Percentiles rank a stretch among this genome's conserved stretches.
phyloP scores from a whole-genome alignment of 2,113 vertebrate species.

The Puntigrus tetrazona region DNA sequence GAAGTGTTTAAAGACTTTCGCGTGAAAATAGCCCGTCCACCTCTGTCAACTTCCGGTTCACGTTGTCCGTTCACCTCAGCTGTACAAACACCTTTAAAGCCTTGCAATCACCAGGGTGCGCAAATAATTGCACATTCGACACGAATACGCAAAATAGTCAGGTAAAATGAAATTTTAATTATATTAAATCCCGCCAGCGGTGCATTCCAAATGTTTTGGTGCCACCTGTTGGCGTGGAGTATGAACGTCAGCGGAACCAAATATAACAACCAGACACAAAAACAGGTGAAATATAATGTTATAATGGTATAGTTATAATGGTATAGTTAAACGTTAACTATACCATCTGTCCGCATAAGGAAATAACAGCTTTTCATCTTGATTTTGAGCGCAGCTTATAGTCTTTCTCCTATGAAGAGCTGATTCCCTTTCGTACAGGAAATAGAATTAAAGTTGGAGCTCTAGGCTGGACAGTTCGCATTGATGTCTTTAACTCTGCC shows the following conservation, averaged over 20 bases:
- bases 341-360: not conserved
- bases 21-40: not conserved
- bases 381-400: not conserved
- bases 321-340: too few relatives aligned
- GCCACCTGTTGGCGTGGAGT: not conserved
- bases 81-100: not conserved
- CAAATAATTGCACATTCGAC: not conserved
- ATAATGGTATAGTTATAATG: too few relatives aligned
- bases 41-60: constrained; percentile 11
- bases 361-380: not conserved
- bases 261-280: not conserved
- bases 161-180: not conserved
- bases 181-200: not conserved
- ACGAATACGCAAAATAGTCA: too few relatives aligned
- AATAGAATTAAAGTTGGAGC: not conserved
- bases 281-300: not conserved
- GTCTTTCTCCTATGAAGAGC: not conserved
- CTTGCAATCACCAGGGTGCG: not conserved
- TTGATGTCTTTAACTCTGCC: not conserved
- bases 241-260: not conserved
- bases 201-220: not conserved
- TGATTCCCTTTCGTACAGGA: not conserved
- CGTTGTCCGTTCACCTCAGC: not conserved
- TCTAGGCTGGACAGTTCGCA: not conserved
- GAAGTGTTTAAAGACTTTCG: not conserved